A percentile compares a stretch with the other conserved stretches of the same genome.
Evolutionary conservation across 2,888 invertebrate species (phyloP).

Genomic region (Ligdia adustata): DNA sequence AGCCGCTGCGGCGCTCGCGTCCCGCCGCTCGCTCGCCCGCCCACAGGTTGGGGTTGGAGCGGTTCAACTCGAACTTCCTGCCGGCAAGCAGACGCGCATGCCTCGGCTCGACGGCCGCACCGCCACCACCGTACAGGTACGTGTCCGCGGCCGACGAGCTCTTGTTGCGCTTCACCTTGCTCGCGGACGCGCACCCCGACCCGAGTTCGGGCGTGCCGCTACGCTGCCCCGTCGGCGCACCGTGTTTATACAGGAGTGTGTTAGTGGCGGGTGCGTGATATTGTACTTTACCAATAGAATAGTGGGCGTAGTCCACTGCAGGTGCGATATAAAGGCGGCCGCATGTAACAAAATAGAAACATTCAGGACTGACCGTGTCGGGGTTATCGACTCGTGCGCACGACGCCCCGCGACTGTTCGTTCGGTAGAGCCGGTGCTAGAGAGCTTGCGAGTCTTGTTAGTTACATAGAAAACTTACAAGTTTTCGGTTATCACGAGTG

Average conservation of each 20-base stretch:
- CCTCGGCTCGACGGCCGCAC: slow-evolving; percentile 64
- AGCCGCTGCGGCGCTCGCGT: slow-evolving; percentile 68
- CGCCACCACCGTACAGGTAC: slow-evolving; percentile 45
- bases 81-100: slow-evolving; percentile 68
- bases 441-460: slow-evolving; percentile 31
- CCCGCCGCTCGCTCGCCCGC: slow-evolving; percentile 53
- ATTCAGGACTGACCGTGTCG: slow-evolving; percentile 63
- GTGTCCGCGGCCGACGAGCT: slow-evolving; percentile 78
- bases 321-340: slow-evolving; percentile 83
- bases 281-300: slow-evolving; percentile 88
- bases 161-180: slow-evolving; percentile 78
- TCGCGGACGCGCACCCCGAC: slow-evolving; percentile 42
- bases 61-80: slow-evolving; percentile 71
- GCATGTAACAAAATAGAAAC: slow-evolving; percentile 84
- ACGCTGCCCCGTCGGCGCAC: slow-evolving; percentile 63
- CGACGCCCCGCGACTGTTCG: no score
- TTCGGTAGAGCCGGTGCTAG: slow-evolving; percentile 21
- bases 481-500: slow-evolving; percentile 35
- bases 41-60: slow-evolving; percentile 78
- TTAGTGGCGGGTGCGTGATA: slow-evolving; percentile 86
- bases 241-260: slow-evolving; percentile 73
- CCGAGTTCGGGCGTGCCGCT: slow-evolving; percentile 66
- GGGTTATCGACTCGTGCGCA: slow-evolving; percentile 23
- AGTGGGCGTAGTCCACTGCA: slow-evolving; percentile 86
- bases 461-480: slow-evolving; percentile 30